Evolutionary conservation across 1,140 invertebrate species (phyloP), one percentile per base, ranked within the genome.

Genomic region (Camponotus floridanus): DNA sequence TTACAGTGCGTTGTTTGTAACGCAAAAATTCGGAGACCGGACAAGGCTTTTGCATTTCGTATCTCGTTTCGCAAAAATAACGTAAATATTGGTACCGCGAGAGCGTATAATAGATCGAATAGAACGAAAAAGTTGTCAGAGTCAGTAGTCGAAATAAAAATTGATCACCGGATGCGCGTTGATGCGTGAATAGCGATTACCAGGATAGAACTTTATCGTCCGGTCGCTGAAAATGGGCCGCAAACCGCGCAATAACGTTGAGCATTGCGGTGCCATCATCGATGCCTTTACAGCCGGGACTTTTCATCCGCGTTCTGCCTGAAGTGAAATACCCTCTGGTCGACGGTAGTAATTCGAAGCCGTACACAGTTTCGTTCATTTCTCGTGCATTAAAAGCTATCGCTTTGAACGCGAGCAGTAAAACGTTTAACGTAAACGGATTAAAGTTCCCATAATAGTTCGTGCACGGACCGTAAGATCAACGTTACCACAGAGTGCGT

Each of bases 341-440:
- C 61, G 61, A 39, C 26, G 26, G 26, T 31, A 21, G 68, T 81
- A 73, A 73, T 74, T 74, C 55, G 39, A 48, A 74, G 55, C 68
- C 39, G 31, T 74, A 57, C 48, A 51, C 68, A 39, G 55, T 83
- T 83, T 83, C 79, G 55, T 83, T 83, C 68, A 83, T 83, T 83
- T 74, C 79, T 45, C 79, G 26, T 59, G 51, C 79, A 83, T 83
- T 83, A 83, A 83, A 83, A 83, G 79, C 68, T 83, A 83, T 83
- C 79, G 79, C 68, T 74, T 83, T 73, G 79, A 80, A 74, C 68
- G 26, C 36, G 68, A 36, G n/a, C 68, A 18, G 68, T 74, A 73
- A 73, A 83, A 74, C 79, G 79, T 83, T 83, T 83, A 73, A 61
- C 79, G 79, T 83, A 83, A 83, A 83, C 79, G 79, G 68, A 73